A percentile compares a stretch with the other conserved stretches of the same genome.
These are phyloP conservation scores for Dolichoris vasculosae DNA, from an alignment of 1,140 invertebrate species.

Conservation along the genomic window DNA sequence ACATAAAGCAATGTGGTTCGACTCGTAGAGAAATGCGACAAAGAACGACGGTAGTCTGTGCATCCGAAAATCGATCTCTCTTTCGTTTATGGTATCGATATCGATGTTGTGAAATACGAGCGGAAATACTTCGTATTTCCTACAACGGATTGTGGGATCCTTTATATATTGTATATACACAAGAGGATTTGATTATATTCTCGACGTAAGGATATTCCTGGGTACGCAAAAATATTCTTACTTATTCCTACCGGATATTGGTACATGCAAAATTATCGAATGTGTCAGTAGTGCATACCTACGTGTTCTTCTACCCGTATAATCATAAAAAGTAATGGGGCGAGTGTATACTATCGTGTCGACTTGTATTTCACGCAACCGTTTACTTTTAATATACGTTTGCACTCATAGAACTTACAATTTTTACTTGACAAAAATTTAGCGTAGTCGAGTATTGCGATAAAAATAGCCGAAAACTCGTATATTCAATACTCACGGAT, in stretches of 20 bases:
- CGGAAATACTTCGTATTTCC: too few species aligned
- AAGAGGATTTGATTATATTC: background rate
- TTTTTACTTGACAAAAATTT: background rate
- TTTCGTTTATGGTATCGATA: too few species aligned
- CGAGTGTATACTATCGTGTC: too few species aligned
- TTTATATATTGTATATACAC: background rate
- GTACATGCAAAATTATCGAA: too few species aligned
- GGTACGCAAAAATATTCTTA: background rate
- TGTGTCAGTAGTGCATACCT: too few species aligned
- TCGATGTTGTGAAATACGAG: too few species aligned
- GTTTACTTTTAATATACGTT: background rate
- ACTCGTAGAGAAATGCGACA: background rate
- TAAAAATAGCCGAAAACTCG: too few species aligned
- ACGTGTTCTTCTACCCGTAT: too few species aligned
- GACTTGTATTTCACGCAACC: background rate
- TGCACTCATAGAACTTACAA: background rate
- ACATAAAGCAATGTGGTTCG: too few species aligned
- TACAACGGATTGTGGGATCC: background rate
- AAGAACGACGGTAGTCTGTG: too few species aligned
- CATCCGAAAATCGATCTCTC: background rate
- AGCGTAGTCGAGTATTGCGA: too few species aligned
- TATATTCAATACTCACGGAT: too few species aligned
- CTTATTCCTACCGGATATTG: background rate
- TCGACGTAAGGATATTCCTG: background rate
- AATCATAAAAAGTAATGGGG: background rate